Percentiles rank a stretch among this genome's conserved stretches.
Conservation (phyloP, 2,113 vertebrate genomes). For the Pipa parva region DNA sequence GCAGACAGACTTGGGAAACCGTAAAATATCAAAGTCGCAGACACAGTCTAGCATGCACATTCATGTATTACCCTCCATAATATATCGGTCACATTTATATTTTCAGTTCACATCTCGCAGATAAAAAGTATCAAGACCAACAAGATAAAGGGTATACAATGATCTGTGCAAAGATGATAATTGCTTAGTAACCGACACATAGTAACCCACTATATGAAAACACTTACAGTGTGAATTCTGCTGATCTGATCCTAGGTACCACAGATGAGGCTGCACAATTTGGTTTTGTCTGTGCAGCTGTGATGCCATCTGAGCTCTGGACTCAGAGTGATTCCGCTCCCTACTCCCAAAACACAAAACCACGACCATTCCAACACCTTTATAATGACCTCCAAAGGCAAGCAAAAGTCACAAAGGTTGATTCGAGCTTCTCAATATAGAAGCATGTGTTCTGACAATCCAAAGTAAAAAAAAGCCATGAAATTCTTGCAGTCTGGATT, state of each 20-base stretch:
- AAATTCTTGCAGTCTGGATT: not conserved
- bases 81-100: not conserved
- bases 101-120: not conserved
- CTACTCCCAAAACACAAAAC: conserved; percentile 34
- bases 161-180: not conserved
- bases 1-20: not conserved
- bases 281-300: not conserved
- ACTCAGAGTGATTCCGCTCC: conserved; percentile 25
- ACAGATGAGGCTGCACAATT: conserved; percentile 10
- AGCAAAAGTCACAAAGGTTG: not conserved
- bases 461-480: not conserved
- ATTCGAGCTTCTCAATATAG: not conserved
- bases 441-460: not conserved
- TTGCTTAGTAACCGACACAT: not conserved
- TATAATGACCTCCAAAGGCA: not conserved
- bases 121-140: not conserved
- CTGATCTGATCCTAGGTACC: conserved; percentile 13
- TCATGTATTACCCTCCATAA: too few relatives aligned
- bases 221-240: conserved; percentile 11
- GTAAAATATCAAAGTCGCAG: too few relatives aligned
- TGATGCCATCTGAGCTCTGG: conserved; percentile 1
- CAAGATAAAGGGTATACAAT: not conserved
- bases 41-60: too few relatives aligned
- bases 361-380: conserved; percentile 11
- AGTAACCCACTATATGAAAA: not conserved